phyloP scores from a whole-genome alignment of 1,140 invertebrate species.

The Phymastichus coffea region DNA sequence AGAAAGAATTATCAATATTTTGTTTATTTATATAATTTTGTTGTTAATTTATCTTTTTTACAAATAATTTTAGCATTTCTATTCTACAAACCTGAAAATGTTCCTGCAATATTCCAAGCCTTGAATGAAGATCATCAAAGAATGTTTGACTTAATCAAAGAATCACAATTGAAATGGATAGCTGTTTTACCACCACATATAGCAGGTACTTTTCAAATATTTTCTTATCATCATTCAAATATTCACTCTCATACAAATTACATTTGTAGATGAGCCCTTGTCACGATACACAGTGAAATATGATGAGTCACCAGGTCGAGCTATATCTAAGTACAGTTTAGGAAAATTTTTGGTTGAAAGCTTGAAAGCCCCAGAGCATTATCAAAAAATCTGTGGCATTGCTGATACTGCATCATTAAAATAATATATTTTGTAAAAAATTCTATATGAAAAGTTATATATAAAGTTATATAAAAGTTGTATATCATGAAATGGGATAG shows the following conservation, averaged over 20 bases:
- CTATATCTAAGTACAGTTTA: slow-evolving; percentile 74
- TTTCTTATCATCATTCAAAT: background rate
- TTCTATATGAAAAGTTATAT: background rate
- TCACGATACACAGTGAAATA: slow-evolving; percentile 60
- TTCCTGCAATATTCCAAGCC: slow-evolving; percentile 70
- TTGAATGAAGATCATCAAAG: slow-evolving; percentile 76
- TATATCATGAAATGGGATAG: too few species aligned
- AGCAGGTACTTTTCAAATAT: slow-evolving; percentile 56
- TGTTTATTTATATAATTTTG: slow-evolving; percentile 9
- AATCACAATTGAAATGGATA: slow-evolving; percentile 70
- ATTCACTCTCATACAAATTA: background rate
- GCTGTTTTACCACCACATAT: slow-evolving; percentile 82
- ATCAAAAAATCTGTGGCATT: slow-evolving; percentile 68
- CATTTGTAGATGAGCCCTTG: slow-evolving; percentile 53
- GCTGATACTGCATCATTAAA: slow-evolving; percentile 29
- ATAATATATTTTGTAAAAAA: too few species aligned
- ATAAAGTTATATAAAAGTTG: background rate
- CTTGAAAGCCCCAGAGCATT: slow-evolving; percentile 66
- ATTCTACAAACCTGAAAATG: slow-evolving; percentile 69
- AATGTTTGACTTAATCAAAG: slow-evolving; percentile 71
- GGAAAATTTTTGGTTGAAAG: slow-evolving; percentile 74
- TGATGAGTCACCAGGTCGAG: slow-evolving; percentile 64
- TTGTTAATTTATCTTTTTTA: background rate
- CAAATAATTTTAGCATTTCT: slow-evolving; percentile 67
- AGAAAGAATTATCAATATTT: slow-evolving; percentile 9